Conservation (phyloP, 2,888 invertebrate species). For the Pegoplata infirma region DNA sequence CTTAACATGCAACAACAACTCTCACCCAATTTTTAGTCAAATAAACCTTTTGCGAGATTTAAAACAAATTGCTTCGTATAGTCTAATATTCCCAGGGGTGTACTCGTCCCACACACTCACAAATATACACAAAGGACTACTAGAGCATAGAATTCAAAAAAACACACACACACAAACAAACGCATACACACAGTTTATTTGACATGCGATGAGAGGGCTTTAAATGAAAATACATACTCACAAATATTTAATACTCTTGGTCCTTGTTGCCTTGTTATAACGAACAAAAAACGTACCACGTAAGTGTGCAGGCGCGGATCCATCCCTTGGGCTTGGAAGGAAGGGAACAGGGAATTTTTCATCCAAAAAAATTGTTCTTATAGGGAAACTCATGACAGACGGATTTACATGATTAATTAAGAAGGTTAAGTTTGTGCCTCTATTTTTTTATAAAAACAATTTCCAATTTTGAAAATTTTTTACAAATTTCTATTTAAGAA, state of each 20-base stretch:
- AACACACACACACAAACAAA: neutral
- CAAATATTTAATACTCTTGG: neutral
- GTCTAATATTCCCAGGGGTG: slow-evolving; percentile 59
- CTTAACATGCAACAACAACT: slow-evolving; percentile 9
- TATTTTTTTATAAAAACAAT: no score
- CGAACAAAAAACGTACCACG: neutral
- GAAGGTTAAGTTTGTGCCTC: no score
- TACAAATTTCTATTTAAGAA: no score
- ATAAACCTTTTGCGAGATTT: slow-evolving; percentile 57
- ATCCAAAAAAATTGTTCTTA: no score
- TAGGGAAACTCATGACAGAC: no score
- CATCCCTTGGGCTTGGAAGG: no score
- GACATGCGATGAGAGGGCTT: slow-evolving; percentile 59
- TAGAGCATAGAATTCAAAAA: neutral
- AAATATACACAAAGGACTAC: slow-evolving; percentile 21
- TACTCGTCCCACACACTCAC: slow-evolving; percentile 56
- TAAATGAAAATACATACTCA: slow-evolving; percentile 11
- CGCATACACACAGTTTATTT: slow-evolving; percentile 26
- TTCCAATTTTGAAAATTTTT: no score
- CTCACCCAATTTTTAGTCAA: slow-evolving; percentile 51
- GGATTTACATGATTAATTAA: no score
- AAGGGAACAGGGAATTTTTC: no score
- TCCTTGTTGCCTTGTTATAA: slow-evolving; percentile 10
- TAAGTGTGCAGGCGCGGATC: no score
- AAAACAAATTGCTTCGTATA: slow-evolving; percentile 50